Evolutionary conservation across 2,113 vertebrate genomes (phyloP), one percentile per base, ranked within the genome.

Genomic region (Callipepla californica): DNA sequence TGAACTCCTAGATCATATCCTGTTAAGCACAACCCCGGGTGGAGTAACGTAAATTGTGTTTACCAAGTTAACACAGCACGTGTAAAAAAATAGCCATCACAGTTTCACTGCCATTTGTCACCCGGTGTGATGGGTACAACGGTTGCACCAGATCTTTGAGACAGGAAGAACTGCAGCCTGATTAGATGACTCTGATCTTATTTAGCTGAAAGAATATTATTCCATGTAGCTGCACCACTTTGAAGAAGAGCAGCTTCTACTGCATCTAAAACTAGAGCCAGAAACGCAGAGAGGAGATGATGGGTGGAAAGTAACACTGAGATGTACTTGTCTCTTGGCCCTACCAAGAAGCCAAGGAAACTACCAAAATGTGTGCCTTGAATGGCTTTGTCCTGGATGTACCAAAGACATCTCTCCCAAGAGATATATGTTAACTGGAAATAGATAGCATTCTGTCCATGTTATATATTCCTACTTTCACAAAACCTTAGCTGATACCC

Each of bases 281-380:
- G 40, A 61, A 78, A 73, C 12, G 19, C 0, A 48, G 65, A 76
- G 10, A 3, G 32, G 6, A 65, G 6, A 25, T 44, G 17, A 4
- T 18, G 0, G 7, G 23, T 18, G 6, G 9, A 23, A 74, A 58
- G 65, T 38, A 17, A 69, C 12, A 34, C 26, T 0, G 2, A 76
- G 32, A 21, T 16, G 8, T 8, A 9, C 6, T 74, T 45, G 5
- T 25, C 68, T 36, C 28, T 15, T 13, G 8, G 28, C 13, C 68
- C 25, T 73, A 55, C 42, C 38, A 44, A 47, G 34, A 45, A 7
- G 42, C 17, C 51, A 88, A 59, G 21, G 16, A 34, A 2, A 36
- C 5, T 6, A 18, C 6, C 30, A 66, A 45, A 82, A 76, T 1
- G 9, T 40, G 11, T 2, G 3, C 13, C 13, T 25, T 23, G n/a